phyloP scores from a whole-genome alignment of 2,797 vertebrate genomes.

The Enteromius fasciolatus region DNA sequence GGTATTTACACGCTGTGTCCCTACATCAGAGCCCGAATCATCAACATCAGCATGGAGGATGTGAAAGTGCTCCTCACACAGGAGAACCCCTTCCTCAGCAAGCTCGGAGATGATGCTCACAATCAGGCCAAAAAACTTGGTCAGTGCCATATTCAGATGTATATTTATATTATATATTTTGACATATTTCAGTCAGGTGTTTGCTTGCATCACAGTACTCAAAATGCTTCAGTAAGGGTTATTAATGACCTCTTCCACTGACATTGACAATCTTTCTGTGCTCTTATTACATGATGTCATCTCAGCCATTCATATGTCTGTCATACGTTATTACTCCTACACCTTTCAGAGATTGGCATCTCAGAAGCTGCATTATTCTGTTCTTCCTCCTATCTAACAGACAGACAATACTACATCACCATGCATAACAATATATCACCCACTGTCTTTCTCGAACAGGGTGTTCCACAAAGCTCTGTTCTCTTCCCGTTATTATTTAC shows the following conservation, averaged over 20 bases:
- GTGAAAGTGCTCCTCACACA: constrained; percentile 94
- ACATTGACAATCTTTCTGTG: neutral
- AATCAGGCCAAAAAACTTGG: constrained; percentile 89
- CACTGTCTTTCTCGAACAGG: neutral
- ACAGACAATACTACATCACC: neutral
- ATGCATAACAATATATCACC: neutral
- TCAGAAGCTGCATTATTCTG: neutral
- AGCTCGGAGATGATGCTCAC: constrained; percentile 86
- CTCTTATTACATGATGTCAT: neutral
- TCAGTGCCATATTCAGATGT: constrained; percentile 64
- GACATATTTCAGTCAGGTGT: neutral
- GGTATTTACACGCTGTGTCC: constrained; percentile 95
- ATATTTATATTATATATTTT: neutral
- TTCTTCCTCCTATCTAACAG: neutral
- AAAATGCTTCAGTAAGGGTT: neutral
- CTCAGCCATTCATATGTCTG: neutral
- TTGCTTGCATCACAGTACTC: neutral
- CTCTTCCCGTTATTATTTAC: neutral
- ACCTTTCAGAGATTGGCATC: neutral
- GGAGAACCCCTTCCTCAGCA: constrained; percentile 96
- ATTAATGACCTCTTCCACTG: neutral
- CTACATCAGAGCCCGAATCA: constrained; percentile 91
- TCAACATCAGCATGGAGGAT: constrained; percentile 89
- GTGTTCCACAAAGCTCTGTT: neutral
- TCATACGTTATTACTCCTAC: neutral